Base-by-base conservation (phyloP, 2,113 vertebrate species). In the Gila orcuttii region DNA sequence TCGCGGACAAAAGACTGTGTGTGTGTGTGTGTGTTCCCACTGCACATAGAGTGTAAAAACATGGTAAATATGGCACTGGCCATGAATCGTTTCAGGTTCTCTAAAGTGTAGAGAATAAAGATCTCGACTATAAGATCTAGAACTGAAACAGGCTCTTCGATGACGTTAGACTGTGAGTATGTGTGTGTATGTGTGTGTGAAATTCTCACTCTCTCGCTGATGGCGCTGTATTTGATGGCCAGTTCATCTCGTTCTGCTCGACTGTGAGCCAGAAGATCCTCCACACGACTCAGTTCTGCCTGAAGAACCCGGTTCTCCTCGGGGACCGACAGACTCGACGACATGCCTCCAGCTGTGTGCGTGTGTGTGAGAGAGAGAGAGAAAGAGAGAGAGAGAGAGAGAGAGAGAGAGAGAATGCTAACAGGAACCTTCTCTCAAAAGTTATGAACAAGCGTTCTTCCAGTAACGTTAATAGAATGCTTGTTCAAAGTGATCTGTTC, bases 241-340 rank as follows among this genome's bases (percentile, higher is more conserved):
- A 99, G 92, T 89, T 99, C 97, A 6, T 99, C 98, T 0, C 97
- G 94, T 88, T 99, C 97, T 0, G 97, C 97, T 0, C 97, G 94
- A 93, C 97, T 98, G 93, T 98, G 97, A 0, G 97, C 96, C 94
- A 99, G 94, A 86, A 97, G 92, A 87, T 99, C 98, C 93, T 99
- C 98, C 2, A 99, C 93, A 0, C 96, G 95, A 0, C 95, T 96
- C 88, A 99, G 93, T 93, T 99, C 98, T 79, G 95, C 95, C 93
- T 97, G 98, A 80, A 99, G 95, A 82, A 98, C 89, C 12, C 93
- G 93, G 90, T 98, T 99, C 92, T 99, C 97, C 89, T 99, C 97
- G 92, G 98, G 96, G n/a, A 97, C 92, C 0, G 96, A 95, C 92
- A 97, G 94, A 88, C 96, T 89, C 0, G 97, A 98, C 2, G 97